Evolutionary conservation across 2,113 vertebrate genomes (phyloP).

Genomic region (Acinonyx jubatus): DNA sequence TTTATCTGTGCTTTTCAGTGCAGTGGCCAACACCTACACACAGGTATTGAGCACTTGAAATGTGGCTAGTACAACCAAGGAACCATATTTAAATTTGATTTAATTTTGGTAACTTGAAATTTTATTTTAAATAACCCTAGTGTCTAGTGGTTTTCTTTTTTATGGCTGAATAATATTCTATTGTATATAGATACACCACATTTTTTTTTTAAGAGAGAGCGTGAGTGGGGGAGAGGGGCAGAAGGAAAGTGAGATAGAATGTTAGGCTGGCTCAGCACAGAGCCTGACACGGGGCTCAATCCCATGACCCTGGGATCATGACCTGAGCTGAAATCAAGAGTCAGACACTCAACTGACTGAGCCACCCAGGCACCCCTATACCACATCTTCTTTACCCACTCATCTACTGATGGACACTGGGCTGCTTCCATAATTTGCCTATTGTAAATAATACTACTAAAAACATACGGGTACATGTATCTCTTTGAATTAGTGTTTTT

Average conservation of each 20-base stretch:
- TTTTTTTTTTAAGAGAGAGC: no score
- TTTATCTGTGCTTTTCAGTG: not conserved
- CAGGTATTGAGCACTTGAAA: not conserved
- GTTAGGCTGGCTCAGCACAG: no score
- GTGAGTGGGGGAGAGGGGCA: no score
- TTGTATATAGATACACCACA: no score
- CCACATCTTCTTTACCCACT: not conserved
- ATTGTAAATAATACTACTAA: not conserved
- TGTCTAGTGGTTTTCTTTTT: not conserved
- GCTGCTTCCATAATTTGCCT: not conserved
- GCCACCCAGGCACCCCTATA: no score
- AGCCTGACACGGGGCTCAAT: no score
- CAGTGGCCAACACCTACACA: not conserved
- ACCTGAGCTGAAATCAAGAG: no score
- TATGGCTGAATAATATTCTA: not conserved
- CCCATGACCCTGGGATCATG: no score
- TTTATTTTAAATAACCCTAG: not conserved
- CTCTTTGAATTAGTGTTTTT: not conserved
- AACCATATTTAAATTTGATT: slow-evolving; percentile 1
- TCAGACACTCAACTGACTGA: no score
- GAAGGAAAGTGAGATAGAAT: no score
- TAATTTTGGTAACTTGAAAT: not conserved
- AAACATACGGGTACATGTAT: not conserved
- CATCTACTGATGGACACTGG: not conserved
- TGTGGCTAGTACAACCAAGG: not conserved